Evolutionary conservation across 1,140 invertebrate species (phyloP).

Genomic region (Macrobrachium nipponense): DNA sequence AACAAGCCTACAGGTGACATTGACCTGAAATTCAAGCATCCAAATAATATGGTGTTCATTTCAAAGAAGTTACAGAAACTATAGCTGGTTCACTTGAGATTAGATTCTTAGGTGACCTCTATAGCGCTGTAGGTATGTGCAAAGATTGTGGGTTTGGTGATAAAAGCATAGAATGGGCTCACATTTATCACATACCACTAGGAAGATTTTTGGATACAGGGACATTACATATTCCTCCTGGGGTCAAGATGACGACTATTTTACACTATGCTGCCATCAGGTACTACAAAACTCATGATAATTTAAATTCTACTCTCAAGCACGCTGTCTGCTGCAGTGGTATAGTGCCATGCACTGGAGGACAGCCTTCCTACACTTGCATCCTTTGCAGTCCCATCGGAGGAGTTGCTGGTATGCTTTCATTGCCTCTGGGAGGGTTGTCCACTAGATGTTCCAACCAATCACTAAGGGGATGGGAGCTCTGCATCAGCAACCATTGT

Average conservation of each 20-base stretch:
- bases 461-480: conserved; percentile 17
- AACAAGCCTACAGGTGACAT: too few species aligned
- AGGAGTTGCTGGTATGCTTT: conserved; percentile 19
- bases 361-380: too few species aligned
- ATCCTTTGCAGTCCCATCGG: too few species aligned
- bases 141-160: conserved; percentile 13
- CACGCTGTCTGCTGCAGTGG: too few species aligned
- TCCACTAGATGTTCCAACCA: conserved; percentile 26
- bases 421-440: conserved; percentile 28
- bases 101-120: too few species aligned
- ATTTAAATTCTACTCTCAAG: conserved; percentile 7
- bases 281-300: neutral
- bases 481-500: conserved; percentile 14
- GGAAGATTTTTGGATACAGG: conserved; percentile 19
- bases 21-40: too few species aligned
- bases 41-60: too few species aligned
- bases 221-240: neutral
- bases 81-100: too few species aligned
- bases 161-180: conserved; percentile 3
- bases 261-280: conserved; percentile 7
- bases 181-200: neutral
- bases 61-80: too few species aligned
- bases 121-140: conserved; percentile 31
- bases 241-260: conserved; percentile 24
- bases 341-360: too few species aligned